These are phyloP conservation scores for Lasiurus borealis DNA, from an alignment of 2,113 vertebrate genomes.

Conservation along the genomic window DNA sequence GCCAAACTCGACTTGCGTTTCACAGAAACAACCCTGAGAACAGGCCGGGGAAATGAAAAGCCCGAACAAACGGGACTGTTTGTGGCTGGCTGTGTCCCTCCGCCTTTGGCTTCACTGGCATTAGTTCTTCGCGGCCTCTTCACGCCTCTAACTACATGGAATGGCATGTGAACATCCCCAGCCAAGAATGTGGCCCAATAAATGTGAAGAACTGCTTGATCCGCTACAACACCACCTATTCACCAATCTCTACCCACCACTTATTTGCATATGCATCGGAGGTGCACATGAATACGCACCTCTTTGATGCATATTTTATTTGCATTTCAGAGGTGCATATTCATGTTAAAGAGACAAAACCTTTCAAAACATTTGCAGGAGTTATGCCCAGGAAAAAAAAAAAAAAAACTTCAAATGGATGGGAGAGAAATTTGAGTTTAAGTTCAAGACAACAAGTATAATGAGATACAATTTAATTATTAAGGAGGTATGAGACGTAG, in stretches of 20 bases:
- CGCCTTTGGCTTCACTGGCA: constrained; percentile 32
- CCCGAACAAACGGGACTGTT: not conserved
- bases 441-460: constrained; percentile 23
- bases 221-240: not conserved
- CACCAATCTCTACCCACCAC: too few species aligned
- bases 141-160: constrained; percentile 22
- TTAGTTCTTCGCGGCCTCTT: constrained; percentile 51
- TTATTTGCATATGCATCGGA: too few species aligned
- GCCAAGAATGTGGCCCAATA: constrained; percentile 41
- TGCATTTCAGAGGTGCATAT: too few species aligned
- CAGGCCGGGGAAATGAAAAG: constrained; percentile 29
- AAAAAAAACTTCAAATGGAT: not conserved
- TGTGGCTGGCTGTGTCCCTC: not conserved
- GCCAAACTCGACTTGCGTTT: constrained; percentile 68
- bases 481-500: not conserved
- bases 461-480: not conserved
- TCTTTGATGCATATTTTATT: too few species aligned
- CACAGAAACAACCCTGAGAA: constrained; percentile 75
- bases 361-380: constrained; percentile 3
- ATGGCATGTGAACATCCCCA: constrained; percentile 6
- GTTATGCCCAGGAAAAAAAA: not conserved
- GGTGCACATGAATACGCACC: constrained; percentile 9
- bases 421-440: not conserved
- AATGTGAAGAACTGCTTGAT: not conserved
- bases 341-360: constrained; percentile 47